phyloP scores from a whole-genome alignment of 2,797 vertebrate genomes.

The Hirundo rustica region DNA sequence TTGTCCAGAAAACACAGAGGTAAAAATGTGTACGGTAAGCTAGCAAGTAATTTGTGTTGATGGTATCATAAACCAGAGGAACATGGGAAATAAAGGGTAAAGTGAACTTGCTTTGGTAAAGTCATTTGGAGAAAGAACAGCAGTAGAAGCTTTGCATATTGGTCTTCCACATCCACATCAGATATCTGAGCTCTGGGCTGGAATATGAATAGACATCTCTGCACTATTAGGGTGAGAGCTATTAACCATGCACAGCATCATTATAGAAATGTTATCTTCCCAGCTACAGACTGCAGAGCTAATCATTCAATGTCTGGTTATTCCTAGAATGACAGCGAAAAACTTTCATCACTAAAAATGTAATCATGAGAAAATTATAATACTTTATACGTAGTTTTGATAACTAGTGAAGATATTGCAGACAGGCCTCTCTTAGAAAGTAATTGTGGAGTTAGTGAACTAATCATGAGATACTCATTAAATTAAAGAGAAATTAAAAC shows the following conservation, averaged over 20 bases:
- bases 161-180: not conserved
- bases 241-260: not conserved
- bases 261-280: slow-evolving; percentile 15
- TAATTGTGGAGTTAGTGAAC: not conserved
- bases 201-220: not conserved
- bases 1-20: not conserved
- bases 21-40: not conserved
- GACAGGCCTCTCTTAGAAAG: not conserved
- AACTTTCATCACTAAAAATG: not conserved
- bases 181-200: not conserved
- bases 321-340: not conserved
- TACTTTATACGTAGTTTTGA: not conserved
- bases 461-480: not conserved
- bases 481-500: not conserved
- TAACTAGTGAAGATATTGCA: not conserved
- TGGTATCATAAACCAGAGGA: not conserved
- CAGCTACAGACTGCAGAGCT: not conserved
- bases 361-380: not conserved
- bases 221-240: not conserved
- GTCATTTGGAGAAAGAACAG: not conserved
- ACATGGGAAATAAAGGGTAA: not conserved
- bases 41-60: not conserved
- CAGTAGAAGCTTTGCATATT: not conserved
- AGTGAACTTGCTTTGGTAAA: not conserved
- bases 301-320: not conserved